These are phyloP conservation scores for Microctenopoma lineatum DNA, from an alignment of 2,797 vertebrate genomes.

Conservation along the genomic window DNA sequence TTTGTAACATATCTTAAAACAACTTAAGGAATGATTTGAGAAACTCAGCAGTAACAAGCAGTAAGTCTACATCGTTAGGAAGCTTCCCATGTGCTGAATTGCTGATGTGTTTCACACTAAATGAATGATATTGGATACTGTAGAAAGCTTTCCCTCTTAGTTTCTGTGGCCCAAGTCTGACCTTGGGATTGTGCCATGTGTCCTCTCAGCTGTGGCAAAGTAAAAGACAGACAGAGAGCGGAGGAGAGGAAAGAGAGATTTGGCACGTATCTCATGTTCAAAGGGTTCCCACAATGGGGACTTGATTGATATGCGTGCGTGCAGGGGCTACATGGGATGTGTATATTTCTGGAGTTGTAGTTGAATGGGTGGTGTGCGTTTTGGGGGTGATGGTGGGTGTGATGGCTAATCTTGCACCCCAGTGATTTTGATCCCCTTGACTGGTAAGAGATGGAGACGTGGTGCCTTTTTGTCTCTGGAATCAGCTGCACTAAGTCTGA, in stretches of 20 bases:
- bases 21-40: neutral
- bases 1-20: neutral
- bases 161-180: constrained; percentile 70
- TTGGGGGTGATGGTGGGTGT: constrained; percentile 44
- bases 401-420: constrained; percentile 66
- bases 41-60: too few relatives aligned
- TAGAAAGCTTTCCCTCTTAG: constrained; percentile 40
- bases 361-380: constrained; percentile 24
- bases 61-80: too few relatives aligned
- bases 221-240: constrained; percentile 55
- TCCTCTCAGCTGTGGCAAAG: constrained; percentile 82
- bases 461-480: constrained; percentile 84
- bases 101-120: constrained; percentile 49
- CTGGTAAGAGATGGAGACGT: constrained; percentile 66
- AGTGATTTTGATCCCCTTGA: constrained; percentile 68
- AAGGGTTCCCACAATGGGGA: constrained; percentile 50
- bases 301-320: constrained; percentile 69
- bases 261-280: constrained; percentile 61
- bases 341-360: constrained; percentile 50
- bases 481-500: constrained; percentile 80
- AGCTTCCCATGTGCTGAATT: constrained; percentile 44
- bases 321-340: constrained; percentile 34
- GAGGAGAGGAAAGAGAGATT: constrained; percentile 33
- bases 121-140: constrained; percentile 64
- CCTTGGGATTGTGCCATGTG: constrained; percentile 81